Evolutionary conservation across 2,888 invertebrate genomes (phyloP).

Genomic region (Rapana venosa): DNA sequence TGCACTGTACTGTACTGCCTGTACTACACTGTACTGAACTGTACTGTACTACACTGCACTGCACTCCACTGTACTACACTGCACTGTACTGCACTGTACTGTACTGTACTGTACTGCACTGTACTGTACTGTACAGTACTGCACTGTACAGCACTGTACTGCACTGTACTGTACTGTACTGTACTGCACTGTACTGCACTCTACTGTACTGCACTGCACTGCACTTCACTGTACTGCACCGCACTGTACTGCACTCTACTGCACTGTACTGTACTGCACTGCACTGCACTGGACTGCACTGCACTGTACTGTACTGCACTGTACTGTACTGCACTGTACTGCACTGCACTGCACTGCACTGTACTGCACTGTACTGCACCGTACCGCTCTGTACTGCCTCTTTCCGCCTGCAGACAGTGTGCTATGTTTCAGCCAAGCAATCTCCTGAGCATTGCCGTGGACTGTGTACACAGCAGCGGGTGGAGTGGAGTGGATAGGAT

Average conservation of each 20-base stretch:
- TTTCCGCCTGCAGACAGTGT: too few species aligned
- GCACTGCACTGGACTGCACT: conserved; percentile 13
- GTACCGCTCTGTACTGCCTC: too few species aligned
- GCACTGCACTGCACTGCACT: background rate
- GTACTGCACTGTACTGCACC: background rate
- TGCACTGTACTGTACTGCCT: conserved; percentile 18
- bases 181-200: conserved; percentile 8
- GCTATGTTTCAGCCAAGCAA: too few species aligned
- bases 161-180: conserved; percentile 3
- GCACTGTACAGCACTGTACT: conserved; percentile 47
- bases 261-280: conserved; percentile 19
- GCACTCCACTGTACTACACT: conserved; percentile 3
- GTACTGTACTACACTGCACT: conserved; percentile 9
- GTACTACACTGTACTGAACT: background rate
- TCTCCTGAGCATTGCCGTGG: too few species aligned
- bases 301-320: conserved; percentile 19
- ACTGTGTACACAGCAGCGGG: too few species aligned
- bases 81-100: conserved; percentile 19
- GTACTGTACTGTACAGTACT: conserved; percentile 21
- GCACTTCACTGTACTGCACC: conserved; percentile 11
- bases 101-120: conserved; percentile 24
- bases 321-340: background rate
- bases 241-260: conserved; percentile 15
- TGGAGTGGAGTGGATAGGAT: too few species aligned
- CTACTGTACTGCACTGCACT: conserved; percentile 22